These are phyloP conservation scores for Poecile montanus DNA, from an alignment of 2,797 vertebrate species.

Conservation along the genomic window DNA sequence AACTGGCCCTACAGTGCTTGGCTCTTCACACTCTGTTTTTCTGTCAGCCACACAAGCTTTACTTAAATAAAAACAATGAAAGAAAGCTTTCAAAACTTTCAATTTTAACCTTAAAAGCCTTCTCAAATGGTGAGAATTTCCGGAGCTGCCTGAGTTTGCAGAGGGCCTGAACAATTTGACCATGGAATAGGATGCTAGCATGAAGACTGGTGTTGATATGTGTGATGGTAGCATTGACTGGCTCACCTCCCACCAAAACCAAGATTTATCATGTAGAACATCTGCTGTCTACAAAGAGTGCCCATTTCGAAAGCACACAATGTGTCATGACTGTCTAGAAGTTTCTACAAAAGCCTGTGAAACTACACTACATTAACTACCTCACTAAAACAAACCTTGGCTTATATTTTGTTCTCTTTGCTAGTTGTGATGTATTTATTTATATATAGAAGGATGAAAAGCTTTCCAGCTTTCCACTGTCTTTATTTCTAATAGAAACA, in stretches of 20 bases:
- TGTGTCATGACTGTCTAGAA: background rate
- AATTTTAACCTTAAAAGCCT: background rate
- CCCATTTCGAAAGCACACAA: background rate
- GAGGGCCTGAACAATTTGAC: background rate
- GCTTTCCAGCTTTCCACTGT: background rate
- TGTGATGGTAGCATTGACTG: background rate
- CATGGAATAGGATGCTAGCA: background rate
- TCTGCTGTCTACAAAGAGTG: background rate
- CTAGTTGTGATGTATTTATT: conserved; percentile 1
- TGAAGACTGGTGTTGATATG: background rate
- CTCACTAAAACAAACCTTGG: background rate
- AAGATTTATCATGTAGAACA: background rate
- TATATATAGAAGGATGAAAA: background rate
- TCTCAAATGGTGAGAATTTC: background rate
- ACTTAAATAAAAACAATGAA: background rate
- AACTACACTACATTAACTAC: background rate
- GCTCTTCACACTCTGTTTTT: background rate
- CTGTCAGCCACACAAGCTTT: background rate
- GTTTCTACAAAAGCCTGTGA: background rate
- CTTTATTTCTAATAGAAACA: conserved; percentile 2
- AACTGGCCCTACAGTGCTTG: background rate
- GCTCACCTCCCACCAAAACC: background rate
- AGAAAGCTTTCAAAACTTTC: background rate
- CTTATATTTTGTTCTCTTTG: background rate
- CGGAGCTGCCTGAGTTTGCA: background rate